Percentiles rank a stretch among this genome's conserved stretches.
phyloP scores from a whole-genome alignment of 2,888 invertebrate genomes.

The Hypercompe scribonia region DNA sequence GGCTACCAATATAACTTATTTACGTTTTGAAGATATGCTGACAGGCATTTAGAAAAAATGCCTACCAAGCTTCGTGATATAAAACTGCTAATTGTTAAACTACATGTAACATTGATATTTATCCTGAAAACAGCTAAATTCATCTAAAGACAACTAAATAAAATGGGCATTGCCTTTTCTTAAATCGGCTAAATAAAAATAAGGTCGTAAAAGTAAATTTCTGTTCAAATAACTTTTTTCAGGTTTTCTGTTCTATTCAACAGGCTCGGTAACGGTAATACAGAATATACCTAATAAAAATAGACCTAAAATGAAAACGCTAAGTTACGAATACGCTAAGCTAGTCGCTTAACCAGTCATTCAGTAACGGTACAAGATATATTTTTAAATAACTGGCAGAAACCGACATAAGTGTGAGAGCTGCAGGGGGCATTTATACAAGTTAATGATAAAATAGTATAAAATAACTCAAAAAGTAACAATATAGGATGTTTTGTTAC shows the following conservation, averaged over 20 bases:
- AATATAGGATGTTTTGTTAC: background rate
- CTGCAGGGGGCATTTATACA: background rate
- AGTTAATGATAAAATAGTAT: background rate
- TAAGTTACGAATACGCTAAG: no score
- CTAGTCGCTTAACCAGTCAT: background rate
- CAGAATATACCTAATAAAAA: background rate
- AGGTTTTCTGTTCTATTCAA: background rate
- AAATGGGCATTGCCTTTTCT: background rate
- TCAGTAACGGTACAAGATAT: background rate
- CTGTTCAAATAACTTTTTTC: background rate
- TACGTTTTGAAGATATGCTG: conserved; percentile 11
- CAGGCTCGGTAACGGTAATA: background rate
- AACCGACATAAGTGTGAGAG: background rate
- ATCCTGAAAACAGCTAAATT: background rate
- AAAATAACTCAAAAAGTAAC: background rate
- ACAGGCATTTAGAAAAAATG: conserved; percentile 1
- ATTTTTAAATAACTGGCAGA: background rate
- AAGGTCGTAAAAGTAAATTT: background rate
- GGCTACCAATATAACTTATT: conserved; percentile 1
- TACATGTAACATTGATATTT: background rate
- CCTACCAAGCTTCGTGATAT: background rate
- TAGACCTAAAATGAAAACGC: background rate
- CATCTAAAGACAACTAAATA: background rate
- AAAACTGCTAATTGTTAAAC: background rate
- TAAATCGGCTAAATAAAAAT: background rate